Conservation (phyloP, 2,797 vertebrate species). For the Enteromius afrohamiltoni region DNA sequence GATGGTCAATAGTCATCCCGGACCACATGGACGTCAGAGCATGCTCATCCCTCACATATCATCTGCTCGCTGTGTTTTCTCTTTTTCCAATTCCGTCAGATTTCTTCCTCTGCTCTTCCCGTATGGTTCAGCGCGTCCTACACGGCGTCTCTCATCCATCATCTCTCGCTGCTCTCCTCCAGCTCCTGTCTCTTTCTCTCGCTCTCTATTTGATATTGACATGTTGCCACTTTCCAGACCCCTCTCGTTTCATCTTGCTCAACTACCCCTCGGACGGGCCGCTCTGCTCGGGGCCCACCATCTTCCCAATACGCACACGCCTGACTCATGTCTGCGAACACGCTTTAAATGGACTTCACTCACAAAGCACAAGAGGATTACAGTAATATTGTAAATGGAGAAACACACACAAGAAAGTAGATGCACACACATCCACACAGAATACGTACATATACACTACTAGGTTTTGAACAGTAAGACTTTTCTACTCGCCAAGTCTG, state of each 20-base stretch:
- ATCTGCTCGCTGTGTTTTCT: slow-evolving; percentile 31
- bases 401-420: background rate
- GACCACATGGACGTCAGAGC: slow-evolving; percentile 26
- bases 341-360: background rate
- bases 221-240: slow-evolving; percentile 62
- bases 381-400: background rate
- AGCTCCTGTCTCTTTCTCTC: slow-evolving; percentile 52
- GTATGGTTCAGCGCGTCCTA: slow-evolving; percentile 50
- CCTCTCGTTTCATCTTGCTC: slow-evolving; percentile 61
- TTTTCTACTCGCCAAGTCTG: background rate
- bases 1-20: background rate
- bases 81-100: slow-evolving; percentile 47
- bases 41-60: slow-evolving; percentile 20
- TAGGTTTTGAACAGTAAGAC: background rate
- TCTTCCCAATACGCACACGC: background rate
- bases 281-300: slow-evolving; percentile 32
- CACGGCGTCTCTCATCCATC: slow-evolving; percentile 55
- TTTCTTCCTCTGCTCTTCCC: slow-evolving; percentile 48
- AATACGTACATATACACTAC: background rate
- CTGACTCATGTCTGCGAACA: background rate
- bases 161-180: slow-evolving; percentile 34
- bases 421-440: background rate
- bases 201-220: slow-evolving; percentile 62
- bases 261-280: slow-evolving; percentile 44
- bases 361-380: background rate